Percentiles rank a stretch among this genome's conserved stretches.
These are phyloP conservation scores for Tretioscincus oriximinensis DNA, from an alignment of 2,113 vertebrate genomes.

Conservation along the genomic window DNA sequence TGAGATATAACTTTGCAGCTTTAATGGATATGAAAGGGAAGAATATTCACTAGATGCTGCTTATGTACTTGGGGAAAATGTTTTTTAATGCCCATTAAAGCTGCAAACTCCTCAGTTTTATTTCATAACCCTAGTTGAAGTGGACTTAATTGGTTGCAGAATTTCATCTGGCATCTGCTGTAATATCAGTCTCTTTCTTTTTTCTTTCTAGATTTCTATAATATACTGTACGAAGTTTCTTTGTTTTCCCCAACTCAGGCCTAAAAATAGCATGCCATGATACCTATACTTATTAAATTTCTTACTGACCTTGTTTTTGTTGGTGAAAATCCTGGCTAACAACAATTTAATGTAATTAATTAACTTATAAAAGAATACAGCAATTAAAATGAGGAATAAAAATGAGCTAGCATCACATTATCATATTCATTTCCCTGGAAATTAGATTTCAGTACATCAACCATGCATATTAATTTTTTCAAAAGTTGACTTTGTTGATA, in stretches of 20 bases:
- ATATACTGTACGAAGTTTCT: not conserved
- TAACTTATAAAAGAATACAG: constrained; percentile 39
- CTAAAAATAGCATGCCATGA: not conserved
- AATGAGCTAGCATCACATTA: constrained; percentile 34
- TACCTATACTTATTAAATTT: constrained; percentile 6
- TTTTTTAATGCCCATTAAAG: too few species aligned
- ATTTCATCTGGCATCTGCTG: not conserved
- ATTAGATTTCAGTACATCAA: constrained; percentile 37
- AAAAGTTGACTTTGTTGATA: constrained; percentile 23
- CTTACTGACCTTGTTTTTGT: constrained; percentile 20
- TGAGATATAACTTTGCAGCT: too few species aligned
- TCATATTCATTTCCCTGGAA: constrained; percentile 50
- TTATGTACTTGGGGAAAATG: too few species aligned
- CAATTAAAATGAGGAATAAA: constrained; percentile 53
- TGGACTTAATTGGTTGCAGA: not conserved
- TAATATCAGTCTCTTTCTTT: too few species aligned
- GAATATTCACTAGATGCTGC: too few species aligned
- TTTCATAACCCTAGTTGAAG: too few species aligned
- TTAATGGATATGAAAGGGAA: too few species aligned
- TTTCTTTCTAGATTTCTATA: not conserved
- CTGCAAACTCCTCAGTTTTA: too few species aligned
- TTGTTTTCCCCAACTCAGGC: not conserved
- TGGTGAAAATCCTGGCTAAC: constrained; percentile 45
- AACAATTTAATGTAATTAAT: constrained; percentile 44
- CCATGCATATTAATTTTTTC: constrained; percentile 38